Evolutionary conservation across 1,140 invertebrate species (phyloP), one percentile per base, ranked within the genome.

Genomic region (Dryas iulia): DNA sequence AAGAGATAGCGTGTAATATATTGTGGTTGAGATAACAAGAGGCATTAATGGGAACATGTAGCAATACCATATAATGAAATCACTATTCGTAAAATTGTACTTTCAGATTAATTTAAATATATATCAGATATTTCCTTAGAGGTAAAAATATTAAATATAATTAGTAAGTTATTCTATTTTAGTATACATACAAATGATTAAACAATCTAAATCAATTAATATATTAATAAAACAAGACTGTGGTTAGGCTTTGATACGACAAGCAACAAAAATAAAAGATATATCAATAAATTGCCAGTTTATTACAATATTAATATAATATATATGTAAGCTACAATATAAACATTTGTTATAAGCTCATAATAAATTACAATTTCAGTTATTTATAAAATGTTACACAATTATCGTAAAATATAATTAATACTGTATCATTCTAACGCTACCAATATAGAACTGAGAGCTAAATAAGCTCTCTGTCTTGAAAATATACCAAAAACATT

Each of bases 401-500:
- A 26, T 56, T n/a, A n/a, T 56, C 24, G 21, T 56, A 24, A 23
- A 24, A 21, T 7, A 7, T 12, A 18, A 18, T n/a, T 8, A 10
- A 47, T 47, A 47, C 14, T 7, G 14, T 47, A 18, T 63, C 81
- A 89, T 69, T 91, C 89, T 66, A 91, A 78, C 52, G 79, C 82
- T 58, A 88, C 87, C 57, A 90, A 54, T 60, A 90, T 74, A n/a
- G 89, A 81, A 69, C 84, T 89, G 23, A 91, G 73, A 24, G 87
- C 78, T 71, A 82, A 67, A 72, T 91, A 91, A 61, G 84, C 83
- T 23, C 84, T 82, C 62, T 86, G 83, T 39, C 81, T 79, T 18
- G 81, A 79, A 33, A 66, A 81, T 56, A 72, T 76, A 54, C 72
- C 76, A 14, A 72, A 62, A 33, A 87, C 53, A 70, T 83, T 79